Conservation (phyloP, 92 coral and sea anemone genomes). For the Ricordea florida region DNA sequence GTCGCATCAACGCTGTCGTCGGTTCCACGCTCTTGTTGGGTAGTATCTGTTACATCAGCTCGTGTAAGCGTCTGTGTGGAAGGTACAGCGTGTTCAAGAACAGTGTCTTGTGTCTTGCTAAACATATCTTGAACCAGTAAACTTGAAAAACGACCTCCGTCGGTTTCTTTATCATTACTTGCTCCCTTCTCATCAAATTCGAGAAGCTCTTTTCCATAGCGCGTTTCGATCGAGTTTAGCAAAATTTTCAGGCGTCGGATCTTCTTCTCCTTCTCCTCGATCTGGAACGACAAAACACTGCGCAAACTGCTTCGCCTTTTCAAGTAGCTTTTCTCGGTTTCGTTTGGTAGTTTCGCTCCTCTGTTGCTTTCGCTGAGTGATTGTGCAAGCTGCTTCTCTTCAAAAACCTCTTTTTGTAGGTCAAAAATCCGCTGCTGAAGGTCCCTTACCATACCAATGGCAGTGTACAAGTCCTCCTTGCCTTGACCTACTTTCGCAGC, state of each 20-base stretch:
- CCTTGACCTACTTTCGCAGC: conserved; percentile 21
- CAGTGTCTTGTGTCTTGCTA: background rate
- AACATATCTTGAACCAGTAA: background rate
- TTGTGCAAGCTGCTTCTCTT: conserved; percentile 34
- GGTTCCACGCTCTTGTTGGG: too few relatives aligned
- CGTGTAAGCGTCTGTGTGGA: too few relatives aligned
- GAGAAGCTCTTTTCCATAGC: conserved; percentile 5
- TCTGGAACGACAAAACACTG: conserved; percentile 52
- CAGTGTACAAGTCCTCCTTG: conserved; percentile 14
- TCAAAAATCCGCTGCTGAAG: conserved; percentile 37
- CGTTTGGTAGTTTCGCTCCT: background rate
- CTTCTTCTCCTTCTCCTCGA: conserved; percentile 74
- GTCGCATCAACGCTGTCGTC: too few relatives aligned
- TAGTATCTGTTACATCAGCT: too few relatives aligned
- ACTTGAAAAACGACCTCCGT: too few relatives aligned
- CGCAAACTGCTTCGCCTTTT: conserved; percentile 70
- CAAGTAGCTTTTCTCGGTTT: conserved; percentile 11
- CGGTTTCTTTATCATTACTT: background rate
- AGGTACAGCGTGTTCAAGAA: too few relatives aligned
- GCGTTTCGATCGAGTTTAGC: conserved; percentile 24
- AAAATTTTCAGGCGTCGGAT: conserved; percentile 61
- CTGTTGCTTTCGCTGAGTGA: conserved; percentile 55
- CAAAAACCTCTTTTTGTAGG: conserved; percentile 44
- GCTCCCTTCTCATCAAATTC: background rate
- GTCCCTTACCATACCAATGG: conserved; percentile 34